A percentile compares a stretch with the other conserved stretches of the same genome.
Conservation (phyloP, 2,888 invertebrate species). For the Mamestra brassicae region DNA sequence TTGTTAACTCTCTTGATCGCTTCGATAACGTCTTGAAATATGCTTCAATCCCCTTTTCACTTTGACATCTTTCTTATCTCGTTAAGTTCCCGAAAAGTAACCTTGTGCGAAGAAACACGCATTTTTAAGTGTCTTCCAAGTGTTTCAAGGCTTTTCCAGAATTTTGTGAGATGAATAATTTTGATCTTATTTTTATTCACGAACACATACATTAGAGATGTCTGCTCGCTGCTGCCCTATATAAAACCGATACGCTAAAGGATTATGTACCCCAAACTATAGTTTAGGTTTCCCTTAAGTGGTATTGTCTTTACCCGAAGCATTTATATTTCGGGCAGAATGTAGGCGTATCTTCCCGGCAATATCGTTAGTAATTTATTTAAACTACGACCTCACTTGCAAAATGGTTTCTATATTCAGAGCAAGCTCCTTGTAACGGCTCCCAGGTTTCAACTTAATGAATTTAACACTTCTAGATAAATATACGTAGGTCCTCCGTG, state of each 20-base stretch:
- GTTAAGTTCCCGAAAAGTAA: conserved; percentile 22
- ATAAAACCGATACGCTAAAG: conserved; percentile 30
- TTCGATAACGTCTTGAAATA: conserved; percentile 34
- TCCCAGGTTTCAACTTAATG: conserved; percentile 42
- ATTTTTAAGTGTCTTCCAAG: conserved; percentile 35
- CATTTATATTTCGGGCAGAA: conserved; percentile 43
- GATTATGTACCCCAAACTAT: conserved; percentile 25
- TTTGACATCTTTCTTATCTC: conserved; percentile 33
- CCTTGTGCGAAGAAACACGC: conserved; percentile 22
- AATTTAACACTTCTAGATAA: conserved; percentile 47
- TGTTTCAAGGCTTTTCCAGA: background rate
- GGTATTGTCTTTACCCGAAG: conserved; percentile 25
- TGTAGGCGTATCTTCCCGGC: conserved; percentile 26
- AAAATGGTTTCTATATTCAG: conserved; percentile 55
- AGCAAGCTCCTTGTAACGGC: conserved; percentile 28
- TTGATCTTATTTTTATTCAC: background rate
- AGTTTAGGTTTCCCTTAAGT: conserved; percentile 33
- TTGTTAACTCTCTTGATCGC: conserved; percentile 27
- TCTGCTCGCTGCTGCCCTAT: background rate
- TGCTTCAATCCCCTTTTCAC: conserved; percentile 34
- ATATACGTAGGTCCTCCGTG: conserved; percentile 11
- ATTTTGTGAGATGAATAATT: conserved; percentile 14
- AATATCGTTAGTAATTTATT: conserved; percentile 58
- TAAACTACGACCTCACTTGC: conserved; percentile 47
- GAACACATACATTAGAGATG: background rate